Evolutionary conservation across 2,113 vertebrate species (phyloP).

Genomic region (Electrona antarctica): DNA sequence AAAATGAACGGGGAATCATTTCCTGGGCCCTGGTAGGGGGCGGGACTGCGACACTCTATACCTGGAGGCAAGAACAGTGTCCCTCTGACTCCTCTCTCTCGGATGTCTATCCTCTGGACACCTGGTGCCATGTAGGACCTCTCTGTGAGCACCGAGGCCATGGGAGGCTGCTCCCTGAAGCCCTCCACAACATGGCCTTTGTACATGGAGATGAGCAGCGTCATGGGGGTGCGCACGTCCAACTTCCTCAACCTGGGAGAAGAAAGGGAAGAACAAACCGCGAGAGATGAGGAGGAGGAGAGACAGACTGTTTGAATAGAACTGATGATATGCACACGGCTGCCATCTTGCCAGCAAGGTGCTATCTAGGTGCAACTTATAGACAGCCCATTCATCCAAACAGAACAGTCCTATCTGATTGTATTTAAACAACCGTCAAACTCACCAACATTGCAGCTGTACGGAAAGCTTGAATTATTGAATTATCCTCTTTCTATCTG

Average conservation of each 20-base stretch:
- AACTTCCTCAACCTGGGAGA: slow-evolving; percentile 70
- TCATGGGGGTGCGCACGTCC: slow-evolving; percentile 62
- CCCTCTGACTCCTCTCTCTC: slow-evolving; percentile 53
- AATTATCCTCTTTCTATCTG: too few relatives aligned
- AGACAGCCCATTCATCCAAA: too few relatives aligned
- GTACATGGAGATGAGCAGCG: slow-evolving; percentile 70
- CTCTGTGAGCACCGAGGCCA: slow-evolving; percentile 64
- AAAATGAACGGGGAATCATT: neutral
- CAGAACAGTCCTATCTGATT: too few relatives aligned
- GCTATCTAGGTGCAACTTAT: too few relatives aligned
- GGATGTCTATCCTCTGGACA: slow-evolving; percentile 63
- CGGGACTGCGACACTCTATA: slow-evolving; percentile 23
- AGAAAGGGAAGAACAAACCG: neutral
- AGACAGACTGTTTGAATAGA: too few relatives aligned
- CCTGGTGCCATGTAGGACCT: slow-evolving; percentile 77
- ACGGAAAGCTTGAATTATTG: too few relatives aligned
- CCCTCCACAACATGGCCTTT: slow-evolving; percentile 57
- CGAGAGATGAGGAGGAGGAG: too few relatives aligned
- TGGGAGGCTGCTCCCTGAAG: slow-evolving; percentile 46
- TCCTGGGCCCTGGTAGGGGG: too few relatives aligned
- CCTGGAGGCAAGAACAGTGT: slow-evolving; percentile 78
- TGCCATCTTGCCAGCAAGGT: too few relatives aligned
- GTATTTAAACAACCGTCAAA: too few relatives aligned
- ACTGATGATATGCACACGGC: too few relatives aligned
- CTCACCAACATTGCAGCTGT: too few relatives aligned